A percentile compares a stretch with the other conserved stretches of the same genome.
These are phyloP conservation scores for Sebastes oblongus DNA, from an alignment of 2,797 vertebrate species.

Conservation along the genomic window DNA sequence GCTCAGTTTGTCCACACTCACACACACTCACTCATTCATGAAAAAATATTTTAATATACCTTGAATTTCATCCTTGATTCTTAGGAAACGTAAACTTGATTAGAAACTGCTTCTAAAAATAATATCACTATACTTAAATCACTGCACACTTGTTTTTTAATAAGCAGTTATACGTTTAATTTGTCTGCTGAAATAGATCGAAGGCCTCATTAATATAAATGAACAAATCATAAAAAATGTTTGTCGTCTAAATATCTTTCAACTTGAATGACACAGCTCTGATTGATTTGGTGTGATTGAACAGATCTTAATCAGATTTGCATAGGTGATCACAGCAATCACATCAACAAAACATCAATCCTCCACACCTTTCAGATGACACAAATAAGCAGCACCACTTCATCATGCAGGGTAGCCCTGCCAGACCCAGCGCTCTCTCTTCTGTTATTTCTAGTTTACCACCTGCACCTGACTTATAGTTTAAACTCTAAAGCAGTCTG, in stretches of 20 bases:
- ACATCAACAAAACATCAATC: neutral
- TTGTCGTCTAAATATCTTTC: neutral
- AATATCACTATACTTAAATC: too few relatives aligned
- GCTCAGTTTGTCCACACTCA: too few relatives aligned
- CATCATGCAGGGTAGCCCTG: neutral
- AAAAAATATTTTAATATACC: too few relatives aligned
- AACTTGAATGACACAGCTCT: constrained; percentile 12
- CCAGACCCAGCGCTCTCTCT: neutral
- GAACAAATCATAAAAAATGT: constrained; percentile 42
- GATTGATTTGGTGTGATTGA: constrained; percentile 43
- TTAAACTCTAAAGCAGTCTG: neutral
- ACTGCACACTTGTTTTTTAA: too few relatives aligned
- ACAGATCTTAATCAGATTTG: constrained; percentile 30
- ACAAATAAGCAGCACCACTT: constrained; percentile 4
- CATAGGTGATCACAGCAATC: constrained; percentile 7
- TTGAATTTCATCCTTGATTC: too few relatives aligned
- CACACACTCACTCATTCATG: too few relatives aligned
- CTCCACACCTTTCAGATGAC: constrained; percentile 1
- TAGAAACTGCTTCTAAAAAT: too few relatives aligned
- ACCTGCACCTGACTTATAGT: neutral
- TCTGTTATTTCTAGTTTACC: constrained; percentile 13
- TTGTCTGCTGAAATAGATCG: constrained; percentile 44
- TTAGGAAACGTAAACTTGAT: too few relatives aligned
- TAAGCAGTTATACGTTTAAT: constrained; percentile 32
- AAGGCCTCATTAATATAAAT: constrained; percentile 43